Conservation (phyloP, 2,888 invertebrate genomes). For the Therioaphis trifolii region DNA sequence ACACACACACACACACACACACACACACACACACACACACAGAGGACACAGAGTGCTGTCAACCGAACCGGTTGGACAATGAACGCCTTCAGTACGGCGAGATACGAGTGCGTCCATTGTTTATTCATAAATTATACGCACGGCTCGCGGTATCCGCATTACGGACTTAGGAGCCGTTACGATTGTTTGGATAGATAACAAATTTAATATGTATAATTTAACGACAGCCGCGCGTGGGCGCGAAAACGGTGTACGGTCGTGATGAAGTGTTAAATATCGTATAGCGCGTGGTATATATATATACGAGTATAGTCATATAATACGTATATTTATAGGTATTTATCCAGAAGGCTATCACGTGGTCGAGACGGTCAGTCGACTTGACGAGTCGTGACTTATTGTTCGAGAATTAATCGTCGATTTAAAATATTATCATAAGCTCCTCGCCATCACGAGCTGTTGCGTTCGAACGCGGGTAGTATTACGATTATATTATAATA, state of each 20-base stretch:
- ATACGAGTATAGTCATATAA: too few species aligned
- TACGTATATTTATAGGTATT: too few species aligned
- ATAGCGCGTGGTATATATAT: neutral
- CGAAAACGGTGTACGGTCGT: neutral
- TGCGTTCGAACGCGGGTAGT: neutral
- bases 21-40: too few species aligned
- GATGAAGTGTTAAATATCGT: neutral
- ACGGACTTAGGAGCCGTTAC: too few species aligned
- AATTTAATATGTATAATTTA: neutral
- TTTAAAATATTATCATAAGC: too few species aligned
- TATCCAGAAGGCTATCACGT: too few species aligned
- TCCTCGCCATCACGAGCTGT: too few species aligned
- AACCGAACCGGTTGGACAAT: slow-evolving; percentile 19
- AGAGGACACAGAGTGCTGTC: too few species aligned
- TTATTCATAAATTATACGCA: slow-evolving; percentile 15
- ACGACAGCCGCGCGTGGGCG: slow-evolving; percentile 25
- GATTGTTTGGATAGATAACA: too few species aligned
- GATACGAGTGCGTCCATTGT: slow-evolving; percentile 23
- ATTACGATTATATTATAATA: too few species aligned
- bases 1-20: too few species aligned
- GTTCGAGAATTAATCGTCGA: slow-evolving; percentile 20
- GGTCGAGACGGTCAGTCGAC: neutral
- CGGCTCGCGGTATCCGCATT: neutral
- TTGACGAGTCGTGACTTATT: slow-evolving; percentile 42
- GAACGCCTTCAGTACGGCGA: slow-evolving; percentile 7